These are phyloP conservation scores for Rhingia campestris DNA, from an alignment of 2,888 invertebrate species.

Conservation along the genomic window DNA sequence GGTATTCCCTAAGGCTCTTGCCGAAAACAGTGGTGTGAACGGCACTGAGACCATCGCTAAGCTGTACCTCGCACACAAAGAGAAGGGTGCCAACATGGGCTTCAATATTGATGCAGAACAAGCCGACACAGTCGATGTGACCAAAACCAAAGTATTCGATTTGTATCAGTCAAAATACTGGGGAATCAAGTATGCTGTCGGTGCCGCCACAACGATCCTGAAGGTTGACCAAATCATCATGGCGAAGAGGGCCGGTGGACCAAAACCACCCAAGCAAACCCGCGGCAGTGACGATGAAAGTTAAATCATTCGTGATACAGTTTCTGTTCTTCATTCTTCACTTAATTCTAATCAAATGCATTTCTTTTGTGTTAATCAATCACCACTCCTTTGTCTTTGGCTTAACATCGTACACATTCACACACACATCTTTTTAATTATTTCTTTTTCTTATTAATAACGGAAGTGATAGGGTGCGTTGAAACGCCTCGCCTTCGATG, in stretches of 20 bases:
- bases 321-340: constrained; percentile 23
- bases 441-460: constrained; percentile 48
- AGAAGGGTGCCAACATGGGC: constrained; percentile 91
- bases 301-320: constrained; percentile 78
- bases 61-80: constrained; percentile 95
- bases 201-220: constrained; percentile 95
- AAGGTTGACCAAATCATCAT: constrained; percentile 99
- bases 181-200: constrained; percentile 97
- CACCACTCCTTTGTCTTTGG: constrained; percentile 31
- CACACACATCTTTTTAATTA: constrained; percentile 48
- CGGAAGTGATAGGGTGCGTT: background rate
- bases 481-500: constrained; percentile 7
- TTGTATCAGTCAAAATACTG: constrained; percentile 93
- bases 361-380: constrained; percentile 45
- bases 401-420: constrained; percentile 55
- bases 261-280: constrained; percentile 90
- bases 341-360: constrained; percentile 46
- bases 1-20: constrained; percentile 94
- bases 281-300: constrained; percentile 89
- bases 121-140: constrained; percentile 88
- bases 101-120: constrained; percentile 93
- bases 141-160: constrained; percentile 91
- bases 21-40: constrained; percentile 96
- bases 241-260: constrained; percentile 98
- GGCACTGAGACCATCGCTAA: constrained; percentile 93